Percentiles rank a stretch among this genome's conserved stretches.
phyloP scores from a whole-genome alignment of 2,113 vertebrate genomes.

The Sylvietta virens region DNA sequence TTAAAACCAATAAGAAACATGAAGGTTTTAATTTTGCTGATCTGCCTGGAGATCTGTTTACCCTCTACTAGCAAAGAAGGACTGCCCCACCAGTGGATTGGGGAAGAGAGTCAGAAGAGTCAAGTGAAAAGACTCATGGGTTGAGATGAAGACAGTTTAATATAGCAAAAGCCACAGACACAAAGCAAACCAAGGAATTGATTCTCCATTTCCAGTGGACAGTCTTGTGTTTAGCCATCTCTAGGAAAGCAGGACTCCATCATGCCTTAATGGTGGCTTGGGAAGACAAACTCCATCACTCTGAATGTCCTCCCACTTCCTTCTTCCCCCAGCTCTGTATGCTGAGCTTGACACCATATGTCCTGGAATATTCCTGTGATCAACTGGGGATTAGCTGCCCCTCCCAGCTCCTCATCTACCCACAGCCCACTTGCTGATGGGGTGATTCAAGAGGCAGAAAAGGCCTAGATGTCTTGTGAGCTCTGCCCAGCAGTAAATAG shows the following conservation, averaged over 20 bases:
- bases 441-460: not conserved
- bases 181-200: not conserved
- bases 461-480: not conserved
- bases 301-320: not conserved
- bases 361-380: not conserved
- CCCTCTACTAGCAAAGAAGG: not conserved
- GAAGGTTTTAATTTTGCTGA: fast-evolving
- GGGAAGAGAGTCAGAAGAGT: not conserved
- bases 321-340: not conserved
- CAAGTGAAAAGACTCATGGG: not conserved
- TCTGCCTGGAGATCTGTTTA: not conserved
- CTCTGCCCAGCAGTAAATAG: not conserved
- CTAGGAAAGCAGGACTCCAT: not conserved
- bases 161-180: not conserved
- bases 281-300: not conserved
- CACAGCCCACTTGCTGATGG: not conserved
- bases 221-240: not conserved
- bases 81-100: not conserved
- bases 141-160: not conserved
- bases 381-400: not conserved
- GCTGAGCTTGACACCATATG: not conserved
- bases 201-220: not conserved
- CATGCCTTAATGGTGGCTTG: not conserved
- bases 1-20: not conserved
- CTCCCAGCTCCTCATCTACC: not conserved